A percentile compares a stretch with the other conserved stretches of the same genome.
Conservation (phyloP, 2,888 invertebrate genomes). For the Elysia crispata region DNA sequence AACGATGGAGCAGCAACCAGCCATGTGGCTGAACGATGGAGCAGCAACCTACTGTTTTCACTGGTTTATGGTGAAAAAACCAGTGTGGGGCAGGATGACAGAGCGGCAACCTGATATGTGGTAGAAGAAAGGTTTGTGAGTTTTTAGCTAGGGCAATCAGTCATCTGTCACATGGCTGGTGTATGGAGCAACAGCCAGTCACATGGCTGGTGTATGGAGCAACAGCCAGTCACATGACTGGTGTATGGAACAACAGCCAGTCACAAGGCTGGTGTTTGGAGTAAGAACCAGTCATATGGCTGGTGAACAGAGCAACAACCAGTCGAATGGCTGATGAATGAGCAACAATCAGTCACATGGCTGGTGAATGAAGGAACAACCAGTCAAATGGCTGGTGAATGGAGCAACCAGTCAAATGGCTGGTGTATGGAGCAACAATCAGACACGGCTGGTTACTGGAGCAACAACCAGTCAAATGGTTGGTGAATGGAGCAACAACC, state of each 20-base stretch:
- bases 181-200: too few species aligned
- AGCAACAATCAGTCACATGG: not conserved
- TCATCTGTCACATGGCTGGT: too few species aligned
- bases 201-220: too few species aligned
- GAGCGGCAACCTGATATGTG: too few species aligned
- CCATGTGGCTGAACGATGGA: not conserved
- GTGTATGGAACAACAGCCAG: too few species aligned
- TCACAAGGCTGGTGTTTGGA: too few species aligned
- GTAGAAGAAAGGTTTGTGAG: too few species aligned
- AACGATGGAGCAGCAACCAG: too few species aligned
- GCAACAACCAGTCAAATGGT: conserved; percentile 30
- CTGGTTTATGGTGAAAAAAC: not conserved
- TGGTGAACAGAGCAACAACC: not conserved
- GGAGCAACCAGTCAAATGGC: not conserved
- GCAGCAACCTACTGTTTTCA: not conserved
- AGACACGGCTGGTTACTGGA: too few species aligned
- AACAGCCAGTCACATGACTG: too few species aligned
- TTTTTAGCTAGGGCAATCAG: too few species aligned
- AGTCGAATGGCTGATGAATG: conserved; percentile 1
- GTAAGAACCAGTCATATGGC: not conserved
- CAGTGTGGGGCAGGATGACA: too few species aligned
- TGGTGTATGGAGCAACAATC: conserved; percentile 2
- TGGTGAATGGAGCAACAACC: conserved; percentile 12
- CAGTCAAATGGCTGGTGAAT: conserved; percentile 29
- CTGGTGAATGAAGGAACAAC: not conserved